Percentiles rank a stretch among this genome's conserved stretches.
phyloP scores from a whole-genome alignment of 2,888 invertebrate genomes.

The Aphrophora alni region DNA sequence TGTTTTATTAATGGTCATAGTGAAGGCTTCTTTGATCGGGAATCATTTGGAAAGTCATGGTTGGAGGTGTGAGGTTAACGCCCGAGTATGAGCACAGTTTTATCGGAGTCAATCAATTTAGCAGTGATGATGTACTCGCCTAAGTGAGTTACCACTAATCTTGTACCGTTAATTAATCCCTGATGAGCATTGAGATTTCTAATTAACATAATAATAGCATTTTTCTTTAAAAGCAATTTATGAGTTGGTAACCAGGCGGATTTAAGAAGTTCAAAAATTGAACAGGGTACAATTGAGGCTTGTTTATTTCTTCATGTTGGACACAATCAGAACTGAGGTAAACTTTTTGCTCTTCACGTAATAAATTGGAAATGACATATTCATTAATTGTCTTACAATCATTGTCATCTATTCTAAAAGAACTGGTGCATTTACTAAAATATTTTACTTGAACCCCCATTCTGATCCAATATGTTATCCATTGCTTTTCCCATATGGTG shows the following conservation, averaged over 20 bases:
- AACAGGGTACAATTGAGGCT: not conserved
- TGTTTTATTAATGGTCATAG: no score
- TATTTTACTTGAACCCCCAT: not conserved
- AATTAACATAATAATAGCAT: conserved; percentile 8
- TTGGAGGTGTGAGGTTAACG: not conserved
- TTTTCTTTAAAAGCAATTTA: conserved; percentile 12
- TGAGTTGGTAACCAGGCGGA: conserved; percentile 11
- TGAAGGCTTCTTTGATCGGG: no score
- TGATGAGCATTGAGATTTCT: not conserved
- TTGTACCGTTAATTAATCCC: conserved; percentile 10
- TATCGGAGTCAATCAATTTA: no score
- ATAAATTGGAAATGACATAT: conserved; percentile 3
- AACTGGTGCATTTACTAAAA: not conserved
- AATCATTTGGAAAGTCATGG: not conserved
- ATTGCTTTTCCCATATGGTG: no score
- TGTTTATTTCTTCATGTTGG: conserved; percentile 9
- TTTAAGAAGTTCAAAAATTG: conserved; percentile 4
- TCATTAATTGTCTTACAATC: conserved; percentile 5
- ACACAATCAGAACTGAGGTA: conserved; percentile 14
- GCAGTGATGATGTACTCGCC: not conserved
- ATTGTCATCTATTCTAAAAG: not conserved
- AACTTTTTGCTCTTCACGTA: conserved; percentile 7
- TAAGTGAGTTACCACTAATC: conserved; percentile 14
- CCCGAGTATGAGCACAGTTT: no score
- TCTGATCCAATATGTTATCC: not conserved